These are phyloP conservation scores for Pammene fasciana DNA, from an alignment of 2,888 invertebrate species.

Conservation along the genomic window DNA sequence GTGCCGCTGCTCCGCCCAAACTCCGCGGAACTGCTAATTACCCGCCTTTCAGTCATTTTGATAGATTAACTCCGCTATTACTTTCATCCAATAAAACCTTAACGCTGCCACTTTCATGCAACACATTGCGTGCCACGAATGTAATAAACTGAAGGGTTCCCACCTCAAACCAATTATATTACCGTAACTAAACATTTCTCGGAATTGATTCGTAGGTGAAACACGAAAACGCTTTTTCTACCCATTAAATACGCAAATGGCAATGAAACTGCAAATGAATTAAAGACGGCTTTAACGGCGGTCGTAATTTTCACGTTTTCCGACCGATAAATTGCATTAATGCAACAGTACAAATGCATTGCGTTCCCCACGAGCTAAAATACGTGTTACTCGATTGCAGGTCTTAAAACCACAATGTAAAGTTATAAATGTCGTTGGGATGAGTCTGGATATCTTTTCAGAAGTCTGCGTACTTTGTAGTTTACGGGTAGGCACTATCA, in stretches of 20 bases:
- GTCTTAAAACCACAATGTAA: slow-evolving; percentile 35
- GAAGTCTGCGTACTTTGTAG: slow-evolving; percentile 35
- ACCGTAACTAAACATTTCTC: slow-evolving; percentile 27
- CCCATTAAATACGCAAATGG: slow-evolving; percentile 6
- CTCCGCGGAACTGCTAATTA: slow-evolving; percentile 56
- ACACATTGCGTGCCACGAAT: slow-evolving; percentile 35
- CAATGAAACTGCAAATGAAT: slow-evolving; percentile 31
- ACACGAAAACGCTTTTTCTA: slow-evolving; percentile 24
- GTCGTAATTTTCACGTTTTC: slow-evolving; percentile 51
- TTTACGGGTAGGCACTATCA: slow-evolving; percentile 45
- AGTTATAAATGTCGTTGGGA: slow-evolving; percentile 22
- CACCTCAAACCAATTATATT: slow-evolving; percentile 15
- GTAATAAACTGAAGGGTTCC: slow-evolving; percentile 35
- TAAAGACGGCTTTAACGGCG: slow-evolving; percentile 48
- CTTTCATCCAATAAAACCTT: slow-evolving; percentile 42
- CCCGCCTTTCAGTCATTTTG: slow-evolving; percentile 53
- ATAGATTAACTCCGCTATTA: slow-evolving; percentile 53
- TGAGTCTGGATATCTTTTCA: slow-evolving; percentile 25
- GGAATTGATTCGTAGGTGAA: slow-evolving; percentile 17
- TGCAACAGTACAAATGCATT: slow-evolving; percentile 52
- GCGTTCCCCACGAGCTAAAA: slow-evolving; percentile 40
- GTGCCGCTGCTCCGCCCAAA: slow-evolving; percentile 53
- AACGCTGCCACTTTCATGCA: slow-evolving; percentile 41
- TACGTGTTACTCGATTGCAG: slow-evolving; percentile 19
- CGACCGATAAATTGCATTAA: slow-evolving; percentile 55